Evolutionary conservation across 2,113 vertebrate species (phyloP).

Genomic region (Scatophagus argus): DNA sequence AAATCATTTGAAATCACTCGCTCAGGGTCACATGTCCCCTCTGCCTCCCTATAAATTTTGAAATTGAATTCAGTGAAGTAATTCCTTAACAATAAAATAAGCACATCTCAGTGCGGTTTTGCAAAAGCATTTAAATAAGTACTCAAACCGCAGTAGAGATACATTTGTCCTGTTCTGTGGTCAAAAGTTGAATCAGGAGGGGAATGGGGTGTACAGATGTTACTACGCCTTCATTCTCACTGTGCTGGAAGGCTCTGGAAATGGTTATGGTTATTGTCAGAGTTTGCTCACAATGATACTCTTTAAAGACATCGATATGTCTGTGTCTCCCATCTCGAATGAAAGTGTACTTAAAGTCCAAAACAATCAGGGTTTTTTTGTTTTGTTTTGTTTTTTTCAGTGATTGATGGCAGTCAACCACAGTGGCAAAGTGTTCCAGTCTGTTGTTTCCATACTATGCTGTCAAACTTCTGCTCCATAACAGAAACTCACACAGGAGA

Average conservation of each 20-base stretch:
- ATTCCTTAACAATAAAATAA: not conserved
- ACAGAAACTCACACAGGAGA: constrained; percentile 68
- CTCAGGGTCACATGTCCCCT: not conserved
- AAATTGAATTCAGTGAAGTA: not conserved
- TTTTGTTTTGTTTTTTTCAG: not conserved
- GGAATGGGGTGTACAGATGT: constrained; percentile 39
- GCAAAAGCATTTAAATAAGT: constrained; percentile 6
- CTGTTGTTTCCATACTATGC: constrained; percentile 50
- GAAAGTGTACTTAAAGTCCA: constrained; percentile 31
- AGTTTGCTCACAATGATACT: constrained; percentile 32
- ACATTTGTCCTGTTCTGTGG: constrained; percentile 14
- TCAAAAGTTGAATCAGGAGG: constrained; percentile 28
- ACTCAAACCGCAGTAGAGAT: not conserved
- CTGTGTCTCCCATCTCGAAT: constrained; percentile 30
- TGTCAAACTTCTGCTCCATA: constrained; percentile 46
- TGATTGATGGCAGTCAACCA: constrained; percentile 3
- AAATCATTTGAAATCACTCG: no score
- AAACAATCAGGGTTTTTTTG: constrained; percentile 15
- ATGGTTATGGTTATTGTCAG: constrained; percentile 23
- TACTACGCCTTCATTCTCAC: constrained; percentile 18
- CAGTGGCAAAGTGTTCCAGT: constrained; percentile 48
- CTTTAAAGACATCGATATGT: constrained; percentile 9
- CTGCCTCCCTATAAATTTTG: not conserved
- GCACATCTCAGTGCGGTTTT: not conserved
- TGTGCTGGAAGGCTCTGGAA: constrained; percentile 43